phyloP scores from a whole-genome alignment of 2,888 invertebrate genomes.

The Idaea dimidiata region DNA sequence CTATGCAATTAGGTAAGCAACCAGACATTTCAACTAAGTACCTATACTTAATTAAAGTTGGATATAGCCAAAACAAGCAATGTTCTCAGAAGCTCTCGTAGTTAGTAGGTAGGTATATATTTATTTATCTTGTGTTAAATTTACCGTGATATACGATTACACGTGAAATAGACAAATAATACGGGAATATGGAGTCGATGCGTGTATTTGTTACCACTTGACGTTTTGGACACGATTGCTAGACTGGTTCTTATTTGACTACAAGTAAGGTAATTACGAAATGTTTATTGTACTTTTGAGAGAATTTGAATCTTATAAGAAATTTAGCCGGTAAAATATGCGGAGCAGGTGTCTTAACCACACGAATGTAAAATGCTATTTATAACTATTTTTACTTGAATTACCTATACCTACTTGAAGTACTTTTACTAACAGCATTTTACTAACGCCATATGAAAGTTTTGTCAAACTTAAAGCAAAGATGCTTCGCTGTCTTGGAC shows the following conservation, averaged over 20 bases:
- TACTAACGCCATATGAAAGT: too few relatives aligned
- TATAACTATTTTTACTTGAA: too few relatives aligned
- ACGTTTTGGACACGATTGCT: not conserved
- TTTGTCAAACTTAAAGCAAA: too few relatives aligned
- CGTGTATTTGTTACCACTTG: not conserved
- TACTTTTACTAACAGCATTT: too few relatives aligned
- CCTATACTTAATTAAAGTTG: not conserved
- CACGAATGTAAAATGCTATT: too few relatives aligned
- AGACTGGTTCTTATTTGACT: not conserved
- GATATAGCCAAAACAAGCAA: not conserved
- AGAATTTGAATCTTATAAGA: too few relatives aligned
- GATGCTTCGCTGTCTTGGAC: too few relatives aligned
- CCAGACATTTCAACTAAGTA: not conserved
- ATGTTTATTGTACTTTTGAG: not conserved
- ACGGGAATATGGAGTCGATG: not conserved
- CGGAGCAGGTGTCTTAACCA: too few relatives aligned
- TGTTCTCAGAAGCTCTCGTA: not conserved
- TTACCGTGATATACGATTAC: slow-evolving; percentile 1
- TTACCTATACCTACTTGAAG: too few relatives aligned
- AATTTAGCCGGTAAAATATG: too few relatives aligned
- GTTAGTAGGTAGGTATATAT: too few relatives aligned
- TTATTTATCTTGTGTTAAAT: not conserved
- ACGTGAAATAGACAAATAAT: not conserved
- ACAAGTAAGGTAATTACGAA: not conserved
- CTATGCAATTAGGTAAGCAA: not conserved